Base-by-base conservation (phyloP, 2,888 invertebrate genomes). In the Meteorus colon region DNA sequence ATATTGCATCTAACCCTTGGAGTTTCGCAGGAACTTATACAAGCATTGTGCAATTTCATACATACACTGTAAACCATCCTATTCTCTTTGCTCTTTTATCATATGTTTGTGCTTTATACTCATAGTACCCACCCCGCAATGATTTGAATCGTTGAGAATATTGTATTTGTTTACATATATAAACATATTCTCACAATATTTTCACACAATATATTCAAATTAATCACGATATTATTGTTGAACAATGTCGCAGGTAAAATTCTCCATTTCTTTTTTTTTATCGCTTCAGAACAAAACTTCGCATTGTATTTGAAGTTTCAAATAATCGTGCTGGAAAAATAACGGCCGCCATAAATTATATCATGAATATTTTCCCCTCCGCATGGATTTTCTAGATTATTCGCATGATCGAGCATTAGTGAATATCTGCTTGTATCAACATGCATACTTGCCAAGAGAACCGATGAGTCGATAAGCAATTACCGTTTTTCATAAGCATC, bases 381-480 rank as follows among this genome's bases (percentile, higher is more conserved):
- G 59, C 31, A 37, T 37, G 70, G 48, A 71, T 70, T 66, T 71
- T 65, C 55, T 37, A 66, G 65, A 67, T 66, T 75, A 66, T 59
- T 51, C 67, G 59, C 59, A 51, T 71, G 67, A 37, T 59, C 41
- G 45, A 74, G 74, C 74, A 45, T 62, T 60, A 68, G 19, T 55
- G 16, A 71, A 71, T 59, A n/a, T 63, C 55, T 55, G 8, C 10
- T 60, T 68, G 68, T 62, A 55, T 74, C n/a, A 48, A 66, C 55
- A 55, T 66, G 14, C 29, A 65, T 67, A 60, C 45, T 41, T 69
- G 75, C 80, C 79, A 73, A 62, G 77, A 65, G 69, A 81, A 79
- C 82, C 82, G 81, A 83, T 82, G 82, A 84, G 80, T 86, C 86
- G 83, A 86, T 87, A 85, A 86, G 84, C 87, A 87, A 87, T 88